phyloP scores from a whole-genome alignment of 2,113 vertebrate species.

The Microcebus tavaratra region DNA sequence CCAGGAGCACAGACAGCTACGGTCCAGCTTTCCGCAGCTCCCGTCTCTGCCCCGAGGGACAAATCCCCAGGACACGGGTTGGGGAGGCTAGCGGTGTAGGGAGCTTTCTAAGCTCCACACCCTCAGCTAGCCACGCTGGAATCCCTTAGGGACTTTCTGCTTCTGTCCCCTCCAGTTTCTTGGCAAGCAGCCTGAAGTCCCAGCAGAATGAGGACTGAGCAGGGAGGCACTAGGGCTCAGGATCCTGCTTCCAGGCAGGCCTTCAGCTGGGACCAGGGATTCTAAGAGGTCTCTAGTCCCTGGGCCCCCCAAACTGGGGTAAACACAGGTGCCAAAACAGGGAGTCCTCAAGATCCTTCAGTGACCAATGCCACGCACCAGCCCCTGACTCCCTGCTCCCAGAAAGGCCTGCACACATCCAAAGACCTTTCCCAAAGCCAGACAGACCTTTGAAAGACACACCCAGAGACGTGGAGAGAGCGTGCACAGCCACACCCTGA shows the following conservation, averaged over 20 bases:
- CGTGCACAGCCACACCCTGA: neutral
- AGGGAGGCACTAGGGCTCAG: neutral
- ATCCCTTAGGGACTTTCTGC: neutral
- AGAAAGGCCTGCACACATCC: neutral
- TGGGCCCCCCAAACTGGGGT: neutral
- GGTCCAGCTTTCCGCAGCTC: neutral
- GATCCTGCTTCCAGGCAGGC: neutral
- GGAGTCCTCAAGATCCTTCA: neutral
- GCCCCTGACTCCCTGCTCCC: neutral
- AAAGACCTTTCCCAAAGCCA: neutral
- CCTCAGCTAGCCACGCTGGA: neutral
- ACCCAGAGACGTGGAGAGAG: neutral
- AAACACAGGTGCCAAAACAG: neutral
- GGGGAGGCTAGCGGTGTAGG: no score
- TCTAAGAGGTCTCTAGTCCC: neutral
- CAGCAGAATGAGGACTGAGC: neutral
- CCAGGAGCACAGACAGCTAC: conserved; percentile 32
- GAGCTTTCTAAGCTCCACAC: no score
- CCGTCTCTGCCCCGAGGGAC: neutral
- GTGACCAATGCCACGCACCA: neutral
- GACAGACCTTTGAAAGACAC: neutral
- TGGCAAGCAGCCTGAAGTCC: neutral
- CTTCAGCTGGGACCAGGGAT: neutral
- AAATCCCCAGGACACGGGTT: no score
- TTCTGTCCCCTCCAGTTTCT: neutral